Base-by-base conservation (phyloP, 1,140 invertebrate species). In the Copidosoma floridanum region DNA sequence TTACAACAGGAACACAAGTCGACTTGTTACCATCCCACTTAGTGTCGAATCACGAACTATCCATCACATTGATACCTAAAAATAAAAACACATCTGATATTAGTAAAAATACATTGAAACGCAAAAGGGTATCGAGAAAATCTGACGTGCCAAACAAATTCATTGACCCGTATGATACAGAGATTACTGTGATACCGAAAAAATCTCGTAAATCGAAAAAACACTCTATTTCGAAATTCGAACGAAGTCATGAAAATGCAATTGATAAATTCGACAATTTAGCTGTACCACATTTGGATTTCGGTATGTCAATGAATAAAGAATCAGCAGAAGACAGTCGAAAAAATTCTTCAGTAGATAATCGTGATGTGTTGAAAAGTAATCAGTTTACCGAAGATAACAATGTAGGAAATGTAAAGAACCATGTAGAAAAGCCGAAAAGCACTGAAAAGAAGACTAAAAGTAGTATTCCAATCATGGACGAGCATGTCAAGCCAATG, bases 401-500 rank as follows among this genome's bases (percentile, higher is more conserved):
- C n/a, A n/a, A n/a, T n/a, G n/a, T n/a, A n/a, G n/a, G n/a, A n/a
- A n/a, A n/a, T n/a, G n/a, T n/a, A n/a, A n/a, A n/a, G n/a, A n/a
- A n/a, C n/a, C n/a, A n/a, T n/a, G n/a, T n/a, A n/a, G n/a, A n/a
- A n/a, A n/a, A n/a, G n/a, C n/a, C n/a, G n/a, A n/a, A n/a, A n/a
- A n/a, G n/a, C n/a, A n/a, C n/a, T n/a, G n/a, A n/a, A n/a, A n/a
- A n/a, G n/a, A n/a, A n/a, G n/a, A n/a, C n/a, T n/a, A n/a, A n/a
- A n/a, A n/a, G n/a, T n/a, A n/a, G n/a, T n/a, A n/a, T n/a, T n/a
- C n/a, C n/a, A n/a, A n/a, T n/a, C n/a, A n/a, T n/a, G n/a, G n/a
- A 76, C 2, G 74, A 74, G 5, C 76, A 80, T 8, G 71, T 77
- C 23, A 66, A 68, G 0, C 68, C 72, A 2, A 77, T 80, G 74